phyloP scores from a whole-genome alignment of 2,113 vertebrate species.

The Trichechus manatus region DNA sequence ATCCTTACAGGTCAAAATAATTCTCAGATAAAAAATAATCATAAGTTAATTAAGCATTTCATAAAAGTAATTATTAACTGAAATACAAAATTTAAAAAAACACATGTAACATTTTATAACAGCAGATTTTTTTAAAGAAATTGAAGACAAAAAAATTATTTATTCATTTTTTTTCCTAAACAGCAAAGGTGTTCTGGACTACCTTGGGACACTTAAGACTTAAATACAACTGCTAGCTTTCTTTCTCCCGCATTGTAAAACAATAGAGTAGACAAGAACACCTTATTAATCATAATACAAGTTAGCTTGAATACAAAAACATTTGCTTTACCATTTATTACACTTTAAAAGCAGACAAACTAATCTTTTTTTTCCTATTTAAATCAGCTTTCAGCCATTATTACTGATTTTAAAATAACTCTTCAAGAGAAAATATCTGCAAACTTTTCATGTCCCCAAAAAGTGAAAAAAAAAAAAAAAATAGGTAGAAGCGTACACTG shows the following conservation, averaged over 20 bases:
- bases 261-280: not conserved
- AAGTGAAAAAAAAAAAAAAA: not conserved
- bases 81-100: slow-evolving; percentile 22
- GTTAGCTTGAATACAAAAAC: not conserved
- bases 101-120: slow-evolving; percentile 10
- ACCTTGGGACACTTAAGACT: not conserved
- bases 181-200: not conserved
- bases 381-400: not conserved
- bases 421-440: not conserved
- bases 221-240: not conserved
- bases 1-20: slow-evolving; percentile 5
- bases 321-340: not conserved
- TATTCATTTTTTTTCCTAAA: not conserved
- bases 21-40: slow-evolving; percentile 1
- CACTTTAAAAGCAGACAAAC: not conserved
- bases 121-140: slow-evolving; percentile 13
- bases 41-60: slow-evolving; percentile 7
- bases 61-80: slow-evolving; percentile 3
- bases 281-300: not conserved
- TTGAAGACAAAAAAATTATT: not conserved
- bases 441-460: not conserved
- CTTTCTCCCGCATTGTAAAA: not conserved
- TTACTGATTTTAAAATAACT: slow-evolving; percentile 5
- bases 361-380: not conserved
- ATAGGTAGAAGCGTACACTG: not conserved